phyloP scores from a whole-genome alignment of 2,113 vertebrate species.

The Macaca mulatta region DNA sequence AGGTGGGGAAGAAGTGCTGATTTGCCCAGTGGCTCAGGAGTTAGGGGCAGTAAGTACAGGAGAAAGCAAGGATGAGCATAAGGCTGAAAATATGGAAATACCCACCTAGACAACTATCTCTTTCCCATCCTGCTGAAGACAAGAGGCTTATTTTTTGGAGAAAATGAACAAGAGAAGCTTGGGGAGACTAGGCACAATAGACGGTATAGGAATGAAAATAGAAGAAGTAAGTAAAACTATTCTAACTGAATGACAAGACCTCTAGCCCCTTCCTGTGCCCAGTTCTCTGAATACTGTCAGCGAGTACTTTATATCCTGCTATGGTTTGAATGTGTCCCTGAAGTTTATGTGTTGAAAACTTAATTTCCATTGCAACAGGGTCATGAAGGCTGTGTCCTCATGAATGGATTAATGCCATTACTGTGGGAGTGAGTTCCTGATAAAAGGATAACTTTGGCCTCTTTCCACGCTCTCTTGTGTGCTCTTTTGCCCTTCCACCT shows the following conservation, averaged over 20 bases:
- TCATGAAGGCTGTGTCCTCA: background rate
- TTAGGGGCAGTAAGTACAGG: background rate
- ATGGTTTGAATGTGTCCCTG: background rate
- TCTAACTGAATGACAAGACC: background rate
- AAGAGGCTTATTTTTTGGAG: background rate
- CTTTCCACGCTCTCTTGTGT: background rate
- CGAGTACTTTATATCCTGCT: background rate
- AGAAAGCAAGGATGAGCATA: background rate
- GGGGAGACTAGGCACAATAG: background rate
- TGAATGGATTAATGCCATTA: background rate
- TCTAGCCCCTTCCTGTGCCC: background rate
- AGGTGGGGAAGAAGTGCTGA: background rate
- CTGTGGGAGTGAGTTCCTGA: background rate
- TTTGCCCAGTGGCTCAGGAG: background rate
- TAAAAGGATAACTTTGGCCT: background rate
- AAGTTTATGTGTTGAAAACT: background rate
- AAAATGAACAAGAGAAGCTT: background rate
- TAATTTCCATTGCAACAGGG: background rate
- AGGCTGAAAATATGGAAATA: background rate
- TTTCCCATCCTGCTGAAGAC: background rate
- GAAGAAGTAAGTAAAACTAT: slow-evolving; percentile 33
- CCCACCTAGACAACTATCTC: background rate
- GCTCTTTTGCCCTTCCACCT: background rate
- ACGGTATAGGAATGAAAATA: background rate
- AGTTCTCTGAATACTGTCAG: background rate